Percentiles rank a stretch among this genome's conserved stretches.
Conservation (phyloP, 2,888 invertebrate species). For the Xestobium rufovillosum region DNA sequence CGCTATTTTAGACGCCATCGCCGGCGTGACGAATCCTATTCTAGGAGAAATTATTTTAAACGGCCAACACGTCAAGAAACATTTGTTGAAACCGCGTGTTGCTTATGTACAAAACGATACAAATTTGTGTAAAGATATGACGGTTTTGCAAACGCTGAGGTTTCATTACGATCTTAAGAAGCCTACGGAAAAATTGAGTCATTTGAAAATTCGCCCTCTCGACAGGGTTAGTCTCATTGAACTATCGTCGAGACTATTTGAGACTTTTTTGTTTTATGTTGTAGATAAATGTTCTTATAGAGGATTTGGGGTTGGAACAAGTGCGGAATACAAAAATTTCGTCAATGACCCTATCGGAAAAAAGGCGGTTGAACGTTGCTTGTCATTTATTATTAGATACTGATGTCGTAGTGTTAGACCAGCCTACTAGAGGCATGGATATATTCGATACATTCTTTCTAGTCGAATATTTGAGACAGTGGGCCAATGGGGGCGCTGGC, state of each 20-base stretch:
- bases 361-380: slow-evolving; percentile 79
- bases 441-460: slow-evolving; percentile 94
- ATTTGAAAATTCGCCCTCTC: slow-evolving; percentile 63
- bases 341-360: slow-evolving; percentile 80
- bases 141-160: slow-evolving; percentile 80
- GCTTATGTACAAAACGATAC: slow-evolving; percentile 71
- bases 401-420: slow-evolving; percentile 79
- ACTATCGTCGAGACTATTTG: background rate
- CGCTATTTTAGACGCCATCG: slow-evolving; percentile 73
- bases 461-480: slow-evolving; percentile 87
- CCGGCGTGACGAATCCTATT: slow-evolving; percentile 56
- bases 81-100: slow-evolving; percentile 61
- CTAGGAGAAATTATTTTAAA: slow-evolving; percentile 79
- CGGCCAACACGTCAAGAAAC: slow-evolving; percentile 70
- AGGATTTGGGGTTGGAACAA: slow-evolving; percentile 85
- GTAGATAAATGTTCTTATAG: slow-evolving; percentile 80
- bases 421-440: slow-evolving; percentile 83
- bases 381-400: slow-evolving; percentile 81
- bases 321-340: slow-evolving; percentile 81
- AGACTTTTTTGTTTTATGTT: slow-evolving; percentile 26
- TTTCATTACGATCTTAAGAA: slow-evolving; percentile 73
- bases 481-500: slow-evolving; percentile 56
- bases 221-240: slow-evolving; percentile 53
- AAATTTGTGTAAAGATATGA: slow-evolving; percentile 76
- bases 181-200: slow-evolving; percentile 53